These are phyloP conservation scores for Brachypodius melanocephalos DNA, from an alignment of 2,113 vertebrate species.

Conservation along the genomic window DNA sequence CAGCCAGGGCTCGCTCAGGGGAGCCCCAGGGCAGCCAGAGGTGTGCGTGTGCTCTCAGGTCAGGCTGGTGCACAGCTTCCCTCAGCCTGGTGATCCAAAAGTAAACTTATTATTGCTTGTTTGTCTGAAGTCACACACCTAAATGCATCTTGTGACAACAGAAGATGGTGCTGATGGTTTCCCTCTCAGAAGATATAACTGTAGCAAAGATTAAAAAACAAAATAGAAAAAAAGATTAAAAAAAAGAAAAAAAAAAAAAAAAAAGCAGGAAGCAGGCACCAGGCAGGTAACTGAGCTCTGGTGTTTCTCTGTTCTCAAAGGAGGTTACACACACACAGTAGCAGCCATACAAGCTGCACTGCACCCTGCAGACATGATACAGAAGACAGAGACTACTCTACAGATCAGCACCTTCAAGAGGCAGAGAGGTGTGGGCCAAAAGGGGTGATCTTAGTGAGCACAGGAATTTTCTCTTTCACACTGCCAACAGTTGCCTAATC, in stretches of 20 bases:
- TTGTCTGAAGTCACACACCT: constrained; percentile 31
- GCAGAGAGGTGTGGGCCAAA: background rate
- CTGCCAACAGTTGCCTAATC: background rate
- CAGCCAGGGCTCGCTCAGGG: background rate
- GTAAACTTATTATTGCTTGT: constrained; percentile 43
- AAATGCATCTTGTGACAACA: constrained; percentile 4
- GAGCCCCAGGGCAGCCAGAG: background rate
- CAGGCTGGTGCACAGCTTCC: background rate
- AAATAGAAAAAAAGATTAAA: too few species aligned
- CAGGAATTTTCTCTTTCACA: background rate
- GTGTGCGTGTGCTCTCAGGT: accelerated
- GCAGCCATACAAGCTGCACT: background rate
- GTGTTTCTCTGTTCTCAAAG: background rate
- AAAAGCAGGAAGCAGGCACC: background rate
- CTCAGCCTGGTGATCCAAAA: background rate
- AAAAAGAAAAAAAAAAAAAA: background rate
- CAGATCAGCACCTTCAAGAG: background rate
- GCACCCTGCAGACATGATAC: background rate
- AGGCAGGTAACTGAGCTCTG: background rate
- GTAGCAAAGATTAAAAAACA: background rate
- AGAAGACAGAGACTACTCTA: background rate
- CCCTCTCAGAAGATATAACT: background rate
- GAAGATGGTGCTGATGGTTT: constrained; percentile 37
- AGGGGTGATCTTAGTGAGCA: background rate
- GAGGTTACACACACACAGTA: background rate